Base-by-base conservation (phyloP, 2,113 vertebrate species). In the Macroglossus sobrinus region DNA sequence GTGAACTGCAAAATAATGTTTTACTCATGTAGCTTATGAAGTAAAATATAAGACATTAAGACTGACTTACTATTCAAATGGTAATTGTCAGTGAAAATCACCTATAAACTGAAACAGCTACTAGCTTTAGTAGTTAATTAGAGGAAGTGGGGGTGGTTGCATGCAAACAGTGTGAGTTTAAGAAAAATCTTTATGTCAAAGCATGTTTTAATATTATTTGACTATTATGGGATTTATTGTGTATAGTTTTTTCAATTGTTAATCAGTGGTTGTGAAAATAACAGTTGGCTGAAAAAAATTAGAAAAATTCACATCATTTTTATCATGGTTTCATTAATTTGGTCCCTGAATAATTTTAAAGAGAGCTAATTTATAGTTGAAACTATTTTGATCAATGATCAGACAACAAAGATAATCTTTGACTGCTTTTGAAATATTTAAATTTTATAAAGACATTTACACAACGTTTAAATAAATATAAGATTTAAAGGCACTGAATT, bases 11-110 rank as follows among this genome's bases (percentile, higher is more conserved):
- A 98, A 98, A 97, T 98, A 97, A 96, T 97, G 96, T 98, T 98
- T 98, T 97, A 95, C 95, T 98, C 94, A 94, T 98, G 98, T 98
- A 98, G 96, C 89, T 98, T 98, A 98, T 98, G 93, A 98, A 97
- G 97, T 98, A 98, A 98, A 97, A 97, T 97, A 94, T 78, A 98
- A 97, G 98, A 96, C 94, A 97, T 98, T 98, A 97, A 59, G 94
- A 96, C 94, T 98, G 98, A 98, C 98, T 96, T 97, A 96, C 92
- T 96, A 96, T 98, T 97, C 92, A 98, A 97, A 98, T 98, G 96
- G 98, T 98, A 97, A 98, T 98, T 97, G 95, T 98, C 97, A 98
- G 86, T 91, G 97, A 97, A 97, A 98, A 97, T 98, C 97, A 98
- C 59, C 96, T 98, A 72, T 96, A 98, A 98, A 97, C 96, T 95